Base-by-base conservation (phyloP, 35 echinoderm and acorn worm species). In the Chiridota heheva region DNA sequence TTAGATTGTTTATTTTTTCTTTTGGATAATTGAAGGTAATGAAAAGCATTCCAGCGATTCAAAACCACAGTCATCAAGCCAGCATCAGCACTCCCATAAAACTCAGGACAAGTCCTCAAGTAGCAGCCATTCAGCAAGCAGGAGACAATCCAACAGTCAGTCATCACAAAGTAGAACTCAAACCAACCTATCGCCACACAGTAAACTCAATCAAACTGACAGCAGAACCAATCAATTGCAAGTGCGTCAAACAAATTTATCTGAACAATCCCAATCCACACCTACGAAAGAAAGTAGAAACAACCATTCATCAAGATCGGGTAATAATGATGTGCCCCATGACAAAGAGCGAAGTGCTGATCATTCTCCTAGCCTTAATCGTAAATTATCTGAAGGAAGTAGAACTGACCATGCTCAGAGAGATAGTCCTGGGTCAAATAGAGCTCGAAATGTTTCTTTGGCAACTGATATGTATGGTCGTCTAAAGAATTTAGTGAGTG, bases 401-500 rank as follows among this genome's bases (percentile, higher is more conserved):
- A 47, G 70, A 42, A 74, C 70, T 74, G 70, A 74, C 43, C 44
- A 41, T 30, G 70, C 26, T 46, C 70, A 74, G 36, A 41, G 44
- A 44, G 70, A 74, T 44, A 74, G 70, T 34, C 70, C 44, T 51
- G 44, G 30, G 36, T 30, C 25, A 17, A 24, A 32, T 13, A 60
- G 20, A 60, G 58, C 70, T 74, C 44, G 47, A 46, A 32, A 42
- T 3, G 56, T 25, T 74, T 95, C 91, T 29, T 70, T 95, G 81
- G 91, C 91, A 46, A 95, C 91, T 17, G 91, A 95, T 77, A 89
- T 89, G 64, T 89, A 95, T 80, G 91, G 91, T 26, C 73, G 91
- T 12, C 78, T 95, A 77, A 95, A 95, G 77, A 84, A 87, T 63
- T 82, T 95, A 66, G 91, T 95, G 38, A 67, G 73, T 72, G 56